Evolutionary conservation across 2,113 vertebrate genomes (phyloP).

Genomic region (cattle (Bos taurus)): DNA sequence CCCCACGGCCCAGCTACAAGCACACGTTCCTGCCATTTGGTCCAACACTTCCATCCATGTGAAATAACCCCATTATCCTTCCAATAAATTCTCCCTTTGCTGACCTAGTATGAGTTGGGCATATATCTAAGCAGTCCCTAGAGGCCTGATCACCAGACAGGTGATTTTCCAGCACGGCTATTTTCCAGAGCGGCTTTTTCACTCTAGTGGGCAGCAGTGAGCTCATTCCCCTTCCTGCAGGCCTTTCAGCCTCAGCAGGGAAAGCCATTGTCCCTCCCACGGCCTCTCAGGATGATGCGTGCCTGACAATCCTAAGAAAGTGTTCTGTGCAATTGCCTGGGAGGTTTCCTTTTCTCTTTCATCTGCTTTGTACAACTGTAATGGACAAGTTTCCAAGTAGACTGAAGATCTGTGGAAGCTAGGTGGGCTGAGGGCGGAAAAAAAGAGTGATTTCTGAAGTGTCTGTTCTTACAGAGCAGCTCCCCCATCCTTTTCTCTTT

Average conservation of each 20-base stretch:
- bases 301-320: not conserved
- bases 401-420: not conserved
- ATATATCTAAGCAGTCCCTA: not conserved
- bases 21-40: not conserved
- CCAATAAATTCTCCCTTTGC: not conserved
- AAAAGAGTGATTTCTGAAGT: not conserved
- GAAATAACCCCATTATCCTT: not conserved
- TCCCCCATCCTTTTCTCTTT: not conserved
- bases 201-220: not conserved
- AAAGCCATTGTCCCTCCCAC: not conserved
- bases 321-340: not conserved
- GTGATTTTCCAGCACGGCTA: too few species aligned
- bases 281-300: not conserved
- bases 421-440: not conserved
- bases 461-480: not conserved
- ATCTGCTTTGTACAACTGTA: not conserved
- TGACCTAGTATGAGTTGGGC: not conserved
- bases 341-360: not conserved
- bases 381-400: not conserved
- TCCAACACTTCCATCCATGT: not conserved
- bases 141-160: accelerated
- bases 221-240: not conserved
- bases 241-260: too few species aligned
- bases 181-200: not conserved
- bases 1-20: not conserved